Evolutionary conservation across 2,113 vertebrate species (phyloP), one percentile per base, ranked within the genome.

Genomic region (Gobiocypris rarus): DNA sequence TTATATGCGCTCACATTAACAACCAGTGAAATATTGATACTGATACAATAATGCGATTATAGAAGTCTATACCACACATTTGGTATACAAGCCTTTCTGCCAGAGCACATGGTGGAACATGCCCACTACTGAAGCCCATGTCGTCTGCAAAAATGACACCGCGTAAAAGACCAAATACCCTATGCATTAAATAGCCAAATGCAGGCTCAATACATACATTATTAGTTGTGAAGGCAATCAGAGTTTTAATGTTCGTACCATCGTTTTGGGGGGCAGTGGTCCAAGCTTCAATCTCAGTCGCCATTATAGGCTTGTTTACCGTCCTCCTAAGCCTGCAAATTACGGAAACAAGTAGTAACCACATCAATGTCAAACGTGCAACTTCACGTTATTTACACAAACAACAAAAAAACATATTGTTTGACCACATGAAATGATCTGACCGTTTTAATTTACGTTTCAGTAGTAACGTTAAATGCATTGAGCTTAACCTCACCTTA

Each of bases 221-320:
- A 14, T 11, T 9, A 10, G 5, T 63, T 48, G 26, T 38, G 10
- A 71, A 6, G 1, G 38, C 22, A 67, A 69, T 13, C 13, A 65
- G 28, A n/a, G 24, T 5, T 56, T 65, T 65, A 24, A 67, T 7
- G 3, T 15, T 90, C 93, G 93, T 89, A 95, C 94, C 94, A 67
- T 94, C 93, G 82, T 88, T 89, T 61, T 87, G 82, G 0, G 88
- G 84, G 85, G 86, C 87, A 34, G 73, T 52, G 86, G 90, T 90
- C 94, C 91, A 93, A 81, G 91, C 87, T 86, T 92, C 93, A 87
- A 93, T 93, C 87, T 94, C 92, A 45, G 93, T 93, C 91, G 94
- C 90, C 94, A 95, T 95, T 91, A 52, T 87, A 73, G 85, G 81
- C 83, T 89, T 84, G 85, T 65, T 89, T 85, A 78, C 73, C 34